phyloP scores from a whole-genome alignment of 1,140 invertebrate species.

The Pseudachorutes palmiensis region DNA sequence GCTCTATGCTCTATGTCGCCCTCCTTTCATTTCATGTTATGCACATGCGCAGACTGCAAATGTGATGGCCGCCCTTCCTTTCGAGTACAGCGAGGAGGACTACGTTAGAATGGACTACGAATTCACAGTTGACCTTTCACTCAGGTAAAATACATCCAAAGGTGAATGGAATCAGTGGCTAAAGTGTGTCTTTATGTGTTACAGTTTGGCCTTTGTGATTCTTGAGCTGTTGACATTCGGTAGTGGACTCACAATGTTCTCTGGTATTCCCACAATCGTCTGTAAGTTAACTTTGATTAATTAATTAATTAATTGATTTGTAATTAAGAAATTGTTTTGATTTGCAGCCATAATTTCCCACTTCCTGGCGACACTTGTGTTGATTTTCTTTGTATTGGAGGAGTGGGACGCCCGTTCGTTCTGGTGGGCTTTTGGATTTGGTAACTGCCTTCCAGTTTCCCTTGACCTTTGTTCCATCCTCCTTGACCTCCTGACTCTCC shows the following conservation, averaged over 20 bases:
- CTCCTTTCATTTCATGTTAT: background rate
- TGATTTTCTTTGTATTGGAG: background rate
- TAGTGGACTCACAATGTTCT: constrained; percentile 4
- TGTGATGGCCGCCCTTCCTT: constrained; percentile 3
- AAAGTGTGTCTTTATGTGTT: background rate
- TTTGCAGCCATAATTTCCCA: background rate
- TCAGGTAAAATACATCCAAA: background rate
- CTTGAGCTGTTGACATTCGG: background rate
- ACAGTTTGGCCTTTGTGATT: background rate
- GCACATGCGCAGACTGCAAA: background rate
- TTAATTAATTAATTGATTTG: background rate
- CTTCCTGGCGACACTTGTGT: background rate
- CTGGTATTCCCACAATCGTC: background rate
- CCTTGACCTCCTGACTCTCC: background rate
- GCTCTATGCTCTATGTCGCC: background rate
- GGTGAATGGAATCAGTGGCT: background rate
- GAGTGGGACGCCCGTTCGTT: background rate
- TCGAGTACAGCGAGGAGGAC: background rate
- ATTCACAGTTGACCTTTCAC: constrained; percentile 5
- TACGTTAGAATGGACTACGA: background rate
- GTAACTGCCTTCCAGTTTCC: background rate
- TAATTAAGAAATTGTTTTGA: background rate
- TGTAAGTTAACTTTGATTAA: background rate
- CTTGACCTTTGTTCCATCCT: background rate
- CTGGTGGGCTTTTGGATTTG: constrained; percentile 1